Evolutionary conservation across 2,888 invertebrate genomes (phyloP), one percentile per base, ranked within the genome.

Genomic region (Zaprionus obscuricornis): DNA sequence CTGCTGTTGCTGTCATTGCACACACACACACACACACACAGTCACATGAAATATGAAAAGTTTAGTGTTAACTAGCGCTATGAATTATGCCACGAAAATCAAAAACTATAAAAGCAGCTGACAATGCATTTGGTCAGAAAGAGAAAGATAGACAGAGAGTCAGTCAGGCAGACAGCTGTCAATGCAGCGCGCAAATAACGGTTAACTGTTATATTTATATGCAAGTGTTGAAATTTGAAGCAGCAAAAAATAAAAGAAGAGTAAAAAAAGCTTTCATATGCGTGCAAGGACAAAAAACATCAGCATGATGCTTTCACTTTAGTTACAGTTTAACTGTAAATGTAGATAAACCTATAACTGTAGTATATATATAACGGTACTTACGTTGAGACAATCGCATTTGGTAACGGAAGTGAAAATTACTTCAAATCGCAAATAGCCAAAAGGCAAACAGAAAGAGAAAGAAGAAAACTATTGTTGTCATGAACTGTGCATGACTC

Each of bases 381-480:
- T 71, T 57, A 65, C 65, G 64, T 52, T 67, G 64, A n/a, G 60
- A 74, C 75, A 72, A 74, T 72, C 62, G 73, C 73, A 74, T 58
- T 75, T 68, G 60, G 65, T 56, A 68, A 49, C 72, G 76, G 73
- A 74, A 62, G 68, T 54, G 76, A 72, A 74, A 66, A 74, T 74
- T 74, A 56, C 76, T 58, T 55, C 70, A 76, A 74, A 74, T 72
- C 71, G 71, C 60, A 66, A 56, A 64, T 75, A 68, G 68, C 76
- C 62, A 62, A 57, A 57, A 50, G 64, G 58, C 72, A 54, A 57
- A 55, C 5, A 4, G 7, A 22, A 22, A 22, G 22, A 22, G 22
- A 22, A 4, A 22, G 22, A 22, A 6, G 22, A n/a, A n/a, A n/a
- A n/a, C n/a, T n/a, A 58, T 27, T 33, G 26, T 34, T 57, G 10